phyloP scores from a whole-genome alignment of 2,888 invertebrate genomes.

The Argyresthia albistria region DNA sequence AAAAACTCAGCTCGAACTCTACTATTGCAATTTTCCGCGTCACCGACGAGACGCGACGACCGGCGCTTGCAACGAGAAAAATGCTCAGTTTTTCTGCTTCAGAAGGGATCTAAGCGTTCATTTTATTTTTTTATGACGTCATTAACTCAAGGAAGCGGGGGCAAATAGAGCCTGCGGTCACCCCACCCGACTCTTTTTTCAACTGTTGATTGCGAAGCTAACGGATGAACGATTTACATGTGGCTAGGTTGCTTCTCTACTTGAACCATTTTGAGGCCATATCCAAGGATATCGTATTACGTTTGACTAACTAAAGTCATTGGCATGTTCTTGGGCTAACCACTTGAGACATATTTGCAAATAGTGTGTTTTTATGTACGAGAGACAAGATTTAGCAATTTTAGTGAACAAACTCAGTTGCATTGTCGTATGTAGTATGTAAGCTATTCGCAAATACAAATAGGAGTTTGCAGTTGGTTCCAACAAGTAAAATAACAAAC shows the following conservation, averaged over 20 bases:
- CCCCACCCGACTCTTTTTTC: constrained; percentile 25
- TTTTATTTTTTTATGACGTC: constrained; percentile 57
- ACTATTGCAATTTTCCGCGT: constrained; percentile 50
- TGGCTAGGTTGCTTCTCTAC: constrained; percentile 4
- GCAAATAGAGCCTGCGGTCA: constrained; percentile 53
- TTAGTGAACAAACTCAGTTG: too few species aligned
- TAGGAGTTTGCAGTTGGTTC: too few species aligned
- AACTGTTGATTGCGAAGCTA: constrained; percentile 43
- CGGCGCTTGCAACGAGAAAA: constrained; percentile 31
- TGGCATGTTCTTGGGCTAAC: too few species aligned
- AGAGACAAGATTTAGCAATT: too few species aligned
- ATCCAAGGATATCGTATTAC: too few species aligned
- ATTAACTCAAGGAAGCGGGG: constrained; percentile 58
- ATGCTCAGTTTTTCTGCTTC: constrained; percentile 36
- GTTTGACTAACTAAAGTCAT: too few species aligned
- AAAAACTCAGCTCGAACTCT: background rate
- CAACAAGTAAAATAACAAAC: too few species aligned
- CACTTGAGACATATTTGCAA: too few species aligned
- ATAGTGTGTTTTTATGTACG: background rate
- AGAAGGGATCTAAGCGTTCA: constrained; percentile 34
- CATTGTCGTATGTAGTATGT: too few species aligned
- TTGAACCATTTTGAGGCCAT: too few species aligned
- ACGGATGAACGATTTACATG: constrained; percentile 19
- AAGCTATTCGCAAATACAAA: too few species aligned
- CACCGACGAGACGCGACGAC: constrained; percentile 17